Base-by-base conservation (phyloP, 1,140 invertebrate genomes). In the Lutraria rhynchaena region DNA sequence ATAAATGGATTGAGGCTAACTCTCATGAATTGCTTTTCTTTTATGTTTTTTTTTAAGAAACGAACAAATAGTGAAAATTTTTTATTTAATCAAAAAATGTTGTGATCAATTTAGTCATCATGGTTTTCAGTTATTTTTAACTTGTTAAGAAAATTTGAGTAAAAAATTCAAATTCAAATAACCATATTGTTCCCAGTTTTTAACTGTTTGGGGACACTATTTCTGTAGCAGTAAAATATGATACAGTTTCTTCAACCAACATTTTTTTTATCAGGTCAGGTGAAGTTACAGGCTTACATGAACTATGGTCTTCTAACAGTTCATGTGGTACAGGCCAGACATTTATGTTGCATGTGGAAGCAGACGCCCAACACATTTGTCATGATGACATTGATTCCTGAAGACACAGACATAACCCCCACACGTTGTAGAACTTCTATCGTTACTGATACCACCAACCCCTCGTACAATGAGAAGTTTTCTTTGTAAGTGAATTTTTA, bases 401-500 rank as follows among this genome's bases (percentile, higher is more conserved):
- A 89, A 63, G 84, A 77, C n/a, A 44, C 44, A 5, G 73, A 35
- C 7, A 88, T 89, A 22, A 88, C 89, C 46, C 84, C 90, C 22
- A 91, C 92, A 7, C 92, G 90, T 76, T 92, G 92, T 77, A 88
- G 91, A 4, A 93, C 93, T 0, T 85, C 88, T 5, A 88, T 93
- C 0, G 85, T 92, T 2, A 85, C 89, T 11, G 87, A 91, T 69
- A 90, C 92, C 31, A 90, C 86, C 76, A 83, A 91, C 89, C 89
- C 88, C 0, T 78, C 86, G 55, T 93, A 92, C 87, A 92, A 93
- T 83, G 90, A 93, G 58, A 92, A 92, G 76, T 93, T 93, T 76
- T 89, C 89, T 53, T 90, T 93, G 84, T 86, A 84, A 83, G 84
- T 82, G 35, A 29, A n/a, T n/a, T n/a, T n/a, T n/a, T n/a, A n/a